A percentile compares a stretch with the other conserved stretches of the same genome.
These are phyloP conservation scores for Elysia chlorotica DNA, from an alignment of 1,140 invertebrate genomes.

Conservation along the genomic window DNA sequence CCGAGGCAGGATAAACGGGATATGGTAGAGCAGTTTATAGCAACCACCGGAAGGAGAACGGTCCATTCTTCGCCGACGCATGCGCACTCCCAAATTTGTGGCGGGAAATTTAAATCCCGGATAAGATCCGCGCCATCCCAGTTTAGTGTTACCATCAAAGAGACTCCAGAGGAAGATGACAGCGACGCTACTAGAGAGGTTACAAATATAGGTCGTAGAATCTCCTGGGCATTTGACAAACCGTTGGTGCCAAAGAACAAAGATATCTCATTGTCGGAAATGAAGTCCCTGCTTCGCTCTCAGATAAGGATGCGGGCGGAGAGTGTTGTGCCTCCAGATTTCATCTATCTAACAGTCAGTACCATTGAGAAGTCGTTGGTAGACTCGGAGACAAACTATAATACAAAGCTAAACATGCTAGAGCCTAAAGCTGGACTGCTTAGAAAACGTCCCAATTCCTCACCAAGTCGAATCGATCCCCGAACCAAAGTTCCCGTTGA, in stretches of 20 bases:
- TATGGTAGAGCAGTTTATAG: neutral
- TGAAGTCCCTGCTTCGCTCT: constrained; percentile 56
- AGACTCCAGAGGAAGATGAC: constrained; percentile 29
- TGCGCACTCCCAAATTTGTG: neutral
- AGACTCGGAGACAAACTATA: constrained; percentile 40
- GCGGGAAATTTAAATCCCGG: constrained; percentile 17
- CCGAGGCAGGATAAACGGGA: neutral
- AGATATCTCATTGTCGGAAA: constrained; percentile 55
- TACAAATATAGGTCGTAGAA: constrained; percentile 35
- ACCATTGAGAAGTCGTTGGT: constrained; percentile 54
- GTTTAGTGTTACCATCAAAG: constrained; percentile 33
- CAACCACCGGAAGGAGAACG: neutral
- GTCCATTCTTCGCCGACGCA: constrained; percentile 25
- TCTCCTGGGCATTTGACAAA: constrained; percentile 62
- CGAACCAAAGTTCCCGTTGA: constrained; percentile 52
- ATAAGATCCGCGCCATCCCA: constrained; percentile 37
- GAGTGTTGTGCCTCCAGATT: constrained; percentile 55
- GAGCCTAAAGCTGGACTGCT: constrained; percentile 22
- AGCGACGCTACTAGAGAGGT: constrained; percentile 32
- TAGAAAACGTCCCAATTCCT: constrained; percentile 51
- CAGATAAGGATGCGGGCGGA: constrained; percentile 57
- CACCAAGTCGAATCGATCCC: constrained; percentile 58
- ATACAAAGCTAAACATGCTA: constrained; percentile 40
- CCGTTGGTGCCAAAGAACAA: constrained; percentile 47
- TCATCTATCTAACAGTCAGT: constrained; percentile 57